phyloP scores from a whole-genome alignment of 2,113 vertebrate genomes.

The Sitta europaea region DNA sequence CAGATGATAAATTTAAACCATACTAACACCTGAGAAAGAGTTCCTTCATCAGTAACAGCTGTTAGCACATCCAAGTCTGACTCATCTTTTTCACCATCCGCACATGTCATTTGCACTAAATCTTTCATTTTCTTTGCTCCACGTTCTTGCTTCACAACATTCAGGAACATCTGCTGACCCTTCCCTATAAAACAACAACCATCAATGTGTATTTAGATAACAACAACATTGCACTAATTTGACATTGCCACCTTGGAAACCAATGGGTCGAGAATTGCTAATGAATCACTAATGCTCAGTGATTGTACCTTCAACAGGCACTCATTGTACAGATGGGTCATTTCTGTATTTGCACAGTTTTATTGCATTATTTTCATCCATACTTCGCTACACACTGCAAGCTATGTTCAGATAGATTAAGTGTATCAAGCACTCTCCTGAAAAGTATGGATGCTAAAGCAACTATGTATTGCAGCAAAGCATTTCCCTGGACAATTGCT shows the following conservation, averaged over 20 bases:
- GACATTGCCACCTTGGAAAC: background rate
- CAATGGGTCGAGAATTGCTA: background rate
- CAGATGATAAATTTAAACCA: background rate
- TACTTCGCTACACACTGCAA: background rate
- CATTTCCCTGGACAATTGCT: background rate
- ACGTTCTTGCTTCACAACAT: background rate
- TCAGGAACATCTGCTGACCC: background rate
- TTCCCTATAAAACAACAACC: background rate
- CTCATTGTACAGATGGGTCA: background rate
- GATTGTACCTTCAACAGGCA: background rate
- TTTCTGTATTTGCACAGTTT: background rate
- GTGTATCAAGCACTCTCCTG: background rate
- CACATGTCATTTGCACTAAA: background rate
- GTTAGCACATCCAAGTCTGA: background rate
- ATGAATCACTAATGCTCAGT: background rate
- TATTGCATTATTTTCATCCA: background rate
- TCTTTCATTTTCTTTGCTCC: background rate
- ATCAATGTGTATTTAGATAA: background rate
- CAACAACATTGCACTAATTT: background rate
- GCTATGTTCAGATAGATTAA: background rate
- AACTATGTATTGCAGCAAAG: background rate
- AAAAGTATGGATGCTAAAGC: background rate
- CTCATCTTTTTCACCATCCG: conserved; percentile 10
- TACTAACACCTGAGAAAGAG: background rate
- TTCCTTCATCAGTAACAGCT: conserved; percentile 3